These are phyloP conservation scores for Melinaea menophilus DNA, from an alignment of 2,888 invertebrate species.

Conservation along the genomic window DNA sequence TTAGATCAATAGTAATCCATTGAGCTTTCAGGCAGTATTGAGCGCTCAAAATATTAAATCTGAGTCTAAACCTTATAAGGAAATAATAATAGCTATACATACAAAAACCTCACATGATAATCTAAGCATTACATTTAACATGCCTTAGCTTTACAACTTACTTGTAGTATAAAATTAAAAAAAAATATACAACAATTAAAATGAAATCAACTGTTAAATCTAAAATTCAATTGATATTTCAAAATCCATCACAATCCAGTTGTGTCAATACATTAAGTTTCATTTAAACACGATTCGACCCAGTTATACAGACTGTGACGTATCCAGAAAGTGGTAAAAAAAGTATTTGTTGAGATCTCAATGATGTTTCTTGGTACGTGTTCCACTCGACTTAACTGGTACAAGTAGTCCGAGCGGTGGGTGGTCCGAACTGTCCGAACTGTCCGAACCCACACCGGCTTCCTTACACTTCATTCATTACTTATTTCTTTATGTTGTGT, in stretches of 20 bases:
- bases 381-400: slow-evolving; percentile 60
- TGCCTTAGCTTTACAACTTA: neutral
- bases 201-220: slow-evolving; percentile 1
- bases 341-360: slow-evolving; percentile 50
- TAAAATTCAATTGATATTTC: neutral
- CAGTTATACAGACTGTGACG: slow-evolving; percentile 44
- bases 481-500: neutral
- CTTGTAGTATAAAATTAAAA: neutral
- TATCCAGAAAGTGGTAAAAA: slow-evolving; percentile 49
- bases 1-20: too few species aligned
- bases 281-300: slow-evolving; percentile 60
- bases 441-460: neutral
- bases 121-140: neutral
- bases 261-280: slow-evolving; percentile 42
- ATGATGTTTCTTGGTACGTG: slow-evolving; percentile 57
- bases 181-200: neutral
- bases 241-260: slow-evolving; percentile 25
- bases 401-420: slow-evolving; percentile 59
- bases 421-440: slow-evolving; percentile 48
- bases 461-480: slow-evolving; percentile 24
- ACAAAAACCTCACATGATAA: neutral
- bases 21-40: too few species aligned
- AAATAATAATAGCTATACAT: too few species aligned
- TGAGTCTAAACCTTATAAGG: too few species aligned
- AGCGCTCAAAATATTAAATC: too few species aligned